Evolutionary conservation across 2,113 vertebrate genomes (phyloP), one percentile per base, ranked within the genome.

Genomic region (Nibea coibor): DNA sequence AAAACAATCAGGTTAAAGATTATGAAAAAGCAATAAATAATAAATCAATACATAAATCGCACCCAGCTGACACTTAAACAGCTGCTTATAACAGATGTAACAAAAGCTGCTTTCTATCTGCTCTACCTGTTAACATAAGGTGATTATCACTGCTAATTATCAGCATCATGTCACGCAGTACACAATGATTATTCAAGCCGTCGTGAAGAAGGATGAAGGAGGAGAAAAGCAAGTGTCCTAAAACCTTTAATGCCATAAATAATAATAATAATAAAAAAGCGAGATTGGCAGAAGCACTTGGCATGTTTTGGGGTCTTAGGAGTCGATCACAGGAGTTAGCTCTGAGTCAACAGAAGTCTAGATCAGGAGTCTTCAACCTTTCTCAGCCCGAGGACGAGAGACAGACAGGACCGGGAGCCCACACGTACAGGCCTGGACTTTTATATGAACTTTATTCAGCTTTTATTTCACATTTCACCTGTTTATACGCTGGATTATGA

Each of bases 231-330:
- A 87, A 68, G 53, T 54, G 10, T 75, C 76, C 80, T 74, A 59
- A 64, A 80, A 70, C 68, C 63, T 59, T 39, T 62, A 39, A 74
- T 89, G 92, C 91, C 92, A 85, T 73, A 88, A 42, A 91, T 39
- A 39, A 39, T 39, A 35, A 35, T 35, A 35, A 35, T 39, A 39
- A 35, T 26, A 39, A 39, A 39, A 39, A 39, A 39, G 35, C 90
- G 91, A 91, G 66, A 83, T 93, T 94, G 92, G 93, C 93, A 91
- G 87, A 83, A 89, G 88, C 83, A 87, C 83, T 93, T 92, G 91
- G 90, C 91, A 90, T 91, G 63, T 78, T 63, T 45, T 72, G 45
- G 76, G 74, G 66, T 68, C 19, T 82, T 73, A 68, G 67, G 68
- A 83, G 64, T 63, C 72, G 10, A 22, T 72, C 26, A 54, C 26